Base-by-base conservation (phyloP, 2,113 vertebrate genomes). In the Centropus unirufus region DNA sequence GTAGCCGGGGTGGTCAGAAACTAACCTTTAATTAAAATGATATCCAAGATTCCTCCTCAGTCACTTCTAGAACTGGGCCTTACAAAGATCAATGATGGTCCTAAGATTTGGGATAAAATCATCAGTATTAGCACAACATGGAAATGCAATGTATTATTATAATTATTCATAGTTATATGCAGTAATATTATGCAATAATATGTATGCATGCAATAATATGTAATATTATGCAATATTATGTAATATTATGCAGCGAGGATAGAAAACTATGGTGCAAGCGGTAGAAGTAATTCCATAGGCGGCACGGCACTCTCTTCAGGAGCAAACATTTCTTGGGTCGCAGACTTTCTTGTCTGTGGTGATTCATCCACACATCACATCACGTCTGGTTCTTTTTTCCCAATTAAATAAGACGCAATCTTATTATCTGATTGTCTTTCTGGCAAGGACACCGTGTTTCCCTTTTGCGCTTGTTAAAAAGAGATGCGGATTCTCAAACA, bases 371-470 rank as follows among this genome's bases (percentile, higher is more conserved):
- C 88, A 49, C 21, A 72, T 46, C 57, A 57, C 30, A 57, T 81
- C 47, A 46, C 34, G n/a, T 72, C 88, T 14, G 5, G 55, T 74
- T 67, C n/a, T 74, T 86, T 82, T 79, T 91, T 69, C 57, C 64
- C 64, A 63, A 36, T 90, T 77, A 92, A 83, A 67, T 42, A 87
- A 87, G 83, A 92, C 9, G 21, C 22, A 62, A 27, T 72, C 68
- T 70, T 92, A 64, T 61, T 88, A 93, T 94, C 57, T 58, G 68
- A 64, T 77, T 83, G 47, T 36, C 68, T 83, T 93, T 77, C 73
- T 94, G 87, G 90, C 88, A 93, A 64, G 78, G 34, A 80, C 72
- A 70, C 39, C 26, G 29, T 91, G 93, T 83, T 92, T 96, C 92
- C 49, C 40, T 92, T 85, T 85, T 47, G 39, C 17, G 7, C 70